A percentile compares a stretch with the other conserved stretches of the same genome.
Conservation (phyloP, 2,113 vertebrate species). For the Pomatorhinus ruficollis region DNA sequence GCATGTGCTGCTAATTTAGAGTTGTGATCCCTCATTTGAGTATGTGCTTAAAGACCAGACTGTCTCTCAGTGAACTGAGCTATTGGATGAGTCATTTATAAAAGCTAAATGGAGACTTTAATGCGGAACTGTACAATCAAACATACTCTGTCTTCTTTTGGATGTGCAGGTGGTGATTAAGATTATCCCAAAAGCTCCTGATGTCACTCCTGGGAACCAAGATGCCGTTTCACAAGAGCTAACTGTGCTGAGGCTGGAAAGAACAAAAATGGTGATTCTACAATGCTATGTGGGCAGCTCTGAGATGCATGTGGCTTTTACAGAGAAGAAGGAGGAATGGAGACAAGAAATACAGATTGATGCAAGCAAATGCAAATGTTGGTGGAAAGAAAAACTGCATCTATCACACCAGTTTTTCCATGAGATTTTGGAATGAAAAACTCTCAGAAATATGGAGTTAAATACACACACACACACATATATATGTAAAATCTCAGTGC, state of each 20-base stretch:
- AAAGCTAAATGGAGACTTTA: constrained; percentile 22
- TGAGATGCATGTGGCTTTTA: neutral
- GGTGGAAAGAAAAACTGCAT: neutral
- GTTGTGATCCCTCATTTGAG: neutral
- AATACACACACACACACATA: accelerated
- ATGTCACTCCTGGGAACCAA: neutral
- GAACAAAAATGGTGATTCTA: neutral
- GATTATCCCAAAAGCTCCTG: neutral
- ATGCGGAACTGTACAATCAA: neutral
- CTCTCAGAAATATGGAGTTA: neutral
- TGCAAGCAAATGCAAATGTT: neutral
- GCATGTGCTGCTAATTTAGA: neutral
- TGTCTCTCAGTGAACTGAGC: neutral
- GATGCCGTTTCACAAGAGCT: neutral
- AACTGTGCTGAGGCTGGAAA: neutral
- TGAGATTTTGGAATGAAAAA: neutral
- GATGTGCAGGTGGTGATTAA: neutral
- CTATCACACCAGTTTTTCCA: neutral
- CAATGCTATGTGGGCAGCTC: neutral
- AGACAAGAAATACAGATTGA: neutral
- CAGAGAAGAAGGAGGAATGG: neutral
- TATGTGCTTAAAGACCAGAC: neutral
- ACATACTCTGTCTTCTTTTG: neutral
- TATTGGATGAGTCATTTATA: neutral
- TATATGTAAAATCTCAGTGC: neutral